Percentiles rank a stretch among this genome's conserved stretches.
These are phyloP conservation scores for Syrrhaptes paradoxus DNA, from an alignment of 2,113 vertebrate genomes.

Conservation along the genomic window DNA sequence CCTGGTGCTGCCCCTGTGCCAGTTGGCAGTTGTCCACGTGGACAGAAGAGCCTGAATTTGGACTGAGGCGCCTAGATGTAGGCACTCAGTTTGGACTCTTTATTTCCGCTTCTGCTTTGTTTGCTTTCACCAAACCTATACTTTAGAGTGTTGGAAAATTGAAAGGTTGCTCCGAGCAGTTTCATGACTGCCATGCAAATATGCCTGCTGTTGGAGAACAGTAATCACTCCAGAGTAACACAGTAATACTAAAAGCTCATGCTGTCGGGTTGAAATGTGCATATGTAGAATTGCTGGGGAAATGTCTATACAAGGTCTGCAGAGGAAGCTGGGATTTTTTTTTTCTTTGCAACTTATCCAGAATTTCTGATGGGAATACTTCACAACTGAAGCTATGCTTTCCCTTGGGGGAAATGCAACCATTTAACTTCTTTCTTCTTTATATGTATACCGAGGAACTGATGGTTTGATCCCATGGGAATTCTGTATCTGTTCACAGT, in stretches of 20 bases:
- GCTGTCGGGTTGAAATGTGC: neutral
- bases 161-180: neutral
- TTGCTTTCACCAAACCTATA: neutral
- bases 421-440: conserved; percentile 34
- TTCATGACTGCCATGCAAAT: neutral
- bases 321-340: neutral
- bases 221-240: neutral
- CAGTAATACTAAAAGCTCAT: neutral
- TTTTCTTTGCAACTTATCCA: neutral
- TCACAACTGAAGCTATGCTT: neutral
- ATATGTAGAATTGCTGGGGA: neutral
- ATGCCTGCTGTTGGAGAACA: neutral
- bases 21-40: neutral
- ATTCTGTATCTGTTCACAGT: neutral
- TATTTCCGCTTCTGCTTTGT: neutral
- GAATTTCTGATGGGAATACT: conserved; percentile 30
- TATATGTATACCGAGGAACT: neutral
- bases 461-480: conserved; percentile 27
- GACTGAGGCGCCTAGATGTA: neutral
- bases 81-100: neutral
- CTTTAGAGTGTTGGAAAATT: neutral
- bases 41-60: neutral
- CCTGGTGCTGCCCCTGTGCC: neutral
- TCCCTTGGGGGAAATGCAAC: conserved; percentile 2
- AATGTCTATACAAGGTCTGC: neutral